Evolutionary conservation across 2,113 vertebrate species (phyloP).

Genomic region (Corapipo altera): DNA sequence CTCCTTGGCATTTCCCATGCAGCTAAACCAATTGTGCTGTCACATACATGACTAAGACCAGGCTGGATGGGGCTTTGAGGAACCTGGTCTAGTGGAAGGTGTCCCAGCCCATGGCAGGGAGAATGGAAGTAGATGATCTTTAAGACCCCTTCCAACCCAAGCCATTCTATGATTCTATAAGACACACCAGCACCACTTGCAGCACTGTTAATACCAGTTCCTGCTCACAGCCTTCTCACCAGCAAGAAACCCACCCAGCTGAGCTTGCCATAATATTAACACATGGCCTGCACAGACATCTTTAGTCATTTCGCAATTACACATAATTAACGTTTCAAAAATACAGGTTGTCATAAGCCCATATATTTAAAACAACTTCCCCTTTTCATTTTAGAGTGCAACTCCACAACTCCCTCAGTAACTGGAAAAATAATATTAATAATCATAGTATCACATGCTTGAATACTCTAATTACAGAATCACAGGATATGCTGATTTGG

Average conservation of each 20-base stretch:
- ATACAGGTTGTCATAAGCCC: background rate
- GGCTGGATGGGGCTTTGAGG: background rate
- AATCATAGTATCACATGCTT: background rate
- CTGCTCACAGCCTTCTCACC: background rate
- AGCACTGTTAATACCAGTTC: fast-evolving
- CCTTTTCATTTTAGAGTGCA: background rate
- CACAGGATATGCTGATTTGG: background rate
- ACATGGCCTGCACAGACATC: background rate
- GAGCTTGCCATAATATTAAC: background rate
- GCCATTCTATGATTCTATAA: background rate
- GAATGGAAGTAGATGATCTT: background rate
- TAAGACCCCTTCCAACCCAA: background rate
- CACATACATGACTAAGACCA: background rate
- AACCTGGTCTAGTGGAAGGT: background rate
- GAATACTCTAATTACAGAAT: background rate
- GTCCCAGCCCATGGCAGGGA: background rate
- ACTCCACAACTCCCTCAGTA: background rate
- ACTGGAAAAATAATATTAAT: background rate
- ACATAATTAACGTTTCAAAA: background rate
- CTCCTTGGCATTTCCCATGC: background rate
- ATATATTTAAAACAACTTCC: background rate
- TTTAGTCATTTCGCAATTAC: background rate
- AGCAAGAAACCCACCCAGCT: background rate
- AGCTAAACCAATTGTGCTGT: no score
- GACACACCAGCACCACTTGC: background rate